These are phyloP conservation scores for Hyposoter dolosus DNA, from an alignment of 2,888 invertebrate genomes.

Conservation along the genomic window DNA sequence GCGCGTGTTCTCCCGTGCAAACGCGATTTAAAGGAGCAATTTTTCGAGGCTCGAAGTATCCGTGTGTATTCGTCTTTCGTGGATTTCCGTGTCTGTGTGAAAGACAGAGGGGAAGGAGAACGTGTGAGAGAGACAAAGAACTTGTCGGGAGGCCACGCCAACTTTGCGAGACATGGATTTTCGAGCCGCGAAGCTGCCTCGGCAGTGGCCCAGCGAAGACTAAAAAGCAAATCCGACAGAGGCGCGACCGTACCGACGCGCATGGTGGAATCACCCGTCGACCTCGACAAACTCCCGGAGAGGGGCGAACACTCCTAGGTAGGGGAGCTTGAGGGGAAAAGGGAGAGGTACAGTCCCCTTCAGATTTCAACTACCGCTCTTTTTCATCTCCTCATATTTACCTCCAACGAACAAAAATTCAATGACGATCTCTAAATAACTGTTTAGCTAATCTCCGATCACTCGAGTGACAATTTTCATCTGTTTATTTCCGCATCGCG, in stretches of 20 bases:
- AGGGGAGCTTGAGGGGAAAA: slow-evolving; percentile 42
- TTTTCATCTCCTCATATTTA: background rate
- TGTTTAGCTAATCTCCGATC: background rate
- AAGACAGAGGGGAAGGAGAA: slow-evolving; percentile 55
- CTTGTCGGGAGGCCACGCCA: slow-evolving; percentile 67
- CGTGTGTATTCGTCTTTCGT: background rate
- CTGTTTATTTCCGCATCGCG: background rate
- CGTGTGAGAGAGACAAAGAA: slow-evolving; percentile 56
- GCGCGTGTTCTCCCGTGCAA: slow-evolving; percentile 35
- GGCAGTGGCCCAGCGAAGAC: slow-evolving; percentile 82
- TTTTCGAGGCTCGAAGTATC: slow-evolving; percentile 38
- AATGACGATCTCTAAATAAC: background rate
- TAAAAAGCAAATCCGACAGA: slow-evolving; percentile 74
- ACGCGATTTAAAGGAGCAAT: slow-evolving; percentile 11
- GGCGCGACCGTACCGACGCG: slow-evolving; percentile 73
- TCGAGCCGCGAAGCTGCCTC: slow-evolving; percentile 79
- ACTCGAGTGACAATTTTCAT: background rate
- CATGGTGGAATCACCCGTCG: slow-evolving; percentile 68
- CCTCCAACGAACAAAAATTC: background rate
- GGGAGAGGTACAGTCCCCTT: slow-evolving; percentile 64
- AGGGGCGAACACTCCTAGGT: slow-evolving; percentile 23
- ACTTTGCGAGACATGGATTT: slow-evolving; percentile 66
- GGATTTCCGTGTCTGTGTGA: slow-evolving; percentile 24
- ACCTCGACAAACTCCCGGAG: slow-evolving; percentile 64
- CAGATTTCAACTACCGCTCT: slow-evolving; percentile 38